A percentile compares a stretch with the other conserved stretches of the same genome.
Evolutionary conservation across 2,888 invertebrate genomes (phyloP).

Genomic region (Trachelus iudaicus): DNA sequence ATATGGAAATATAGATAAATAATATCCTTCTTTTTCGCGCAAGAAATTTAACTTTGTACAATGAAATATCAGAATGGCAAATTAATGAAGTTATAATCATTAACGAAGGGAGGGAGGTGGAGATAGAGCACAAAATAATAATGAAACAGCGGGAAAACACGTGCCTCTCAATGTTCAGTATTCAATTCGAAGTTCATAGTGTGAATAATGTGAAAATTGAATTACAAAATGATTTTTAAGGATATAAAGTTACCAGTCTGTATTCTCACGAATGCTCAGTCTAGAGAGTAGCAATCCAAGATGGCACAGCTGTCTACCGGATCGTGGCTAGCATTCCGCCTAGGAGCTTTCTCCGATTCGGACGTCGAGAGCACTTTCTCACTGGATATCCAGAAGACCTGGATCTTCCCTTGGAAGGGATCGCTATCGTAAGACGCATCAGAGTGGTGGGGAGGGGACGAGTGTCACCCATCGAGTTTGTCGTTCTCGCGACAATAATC

Average conservation of each 20-base stretch:
- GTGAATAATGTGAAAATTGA: not conserved
- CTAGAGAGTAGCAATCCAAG: not conserved
- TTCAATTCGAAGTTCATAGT: not conserved
- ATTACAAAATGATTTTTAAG: not conserved
- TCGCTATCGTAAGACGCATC: not conserved
- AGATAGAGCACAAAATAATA: no score
- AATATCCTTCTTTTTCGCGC: not conserved
- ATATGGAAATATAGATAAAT: not conserved
- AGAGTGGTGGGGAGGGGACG: not conserved
- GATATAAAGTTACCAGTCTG: not conserved
- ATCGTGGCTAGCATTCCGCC: not conserved
- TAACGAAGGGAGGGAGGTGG: no score
- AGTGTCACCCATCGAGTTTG: not conserved
- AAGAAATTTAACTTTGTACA: not conserved
- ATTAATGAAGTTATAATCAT: not conserved
- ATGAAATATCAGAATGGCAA: not conserved
- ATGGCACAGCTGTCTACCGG: not conserved
- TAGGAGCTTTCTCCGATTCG: not conserved
- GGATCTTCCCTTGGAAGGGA: not conserved
- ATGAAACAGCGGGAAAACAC: not conserved
- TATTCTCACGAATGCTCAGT: not conserved
- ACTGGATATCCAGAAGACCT: not conserved
- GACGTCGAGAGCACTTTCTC: not conserved
- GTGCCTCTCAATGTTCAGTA: not conserved
- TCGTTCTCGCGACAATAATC: not conserved